Conservation (phyloP, 2,797 vertebrate species). For the Peromyscus aztecus region DNA sequence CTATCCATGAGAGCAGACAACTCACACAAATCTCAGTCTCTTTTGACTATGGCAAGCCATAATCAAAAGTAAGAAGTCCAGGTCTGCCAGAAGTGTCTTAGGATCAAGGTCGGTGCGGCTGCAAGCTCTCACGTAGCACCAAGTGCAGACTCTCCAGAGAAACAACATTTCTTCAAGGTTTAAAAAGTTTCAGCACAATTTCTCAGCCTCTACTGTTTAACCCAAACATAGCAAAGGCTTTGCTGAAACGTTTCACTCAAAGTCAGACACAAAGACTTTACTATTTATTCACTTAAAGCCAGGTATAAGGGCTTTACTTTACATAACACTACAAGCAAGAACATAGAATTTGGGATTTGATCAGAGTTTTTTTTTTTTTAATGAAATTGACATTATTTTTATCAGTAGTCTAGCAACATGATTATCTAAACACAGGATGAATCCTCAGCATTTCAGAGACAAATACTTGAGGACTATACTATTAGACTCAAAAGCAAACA, state of each 20-base stretch:
- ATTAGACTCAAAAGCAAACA: neutral
- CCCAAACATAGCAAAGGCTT: neutral
- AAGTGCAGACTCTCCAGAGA: no score
- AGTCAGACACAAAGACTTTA: no score
- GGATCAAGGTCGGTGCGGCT: no score
- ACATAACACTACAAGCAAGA: neutral
- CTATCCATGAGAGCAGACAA: no score
- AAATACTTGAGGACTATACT: neutral
- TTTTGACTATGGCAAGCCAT: no score
- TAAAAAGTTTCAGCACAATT: neutral
- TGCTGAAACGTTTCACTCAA: neutral
- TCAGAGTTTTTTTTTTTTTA: neutral
- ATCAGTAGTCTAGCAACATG: neutral
- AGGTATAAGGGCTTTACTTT: neutral
- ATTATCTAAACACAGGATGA: neutral
- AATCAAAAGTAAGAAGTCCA: no score
- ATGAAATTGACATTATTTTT: neutral
- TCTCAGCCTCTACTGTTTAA: neutral
- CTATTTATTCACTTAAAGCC: neutral
- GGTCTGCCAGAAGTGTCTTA: no score
- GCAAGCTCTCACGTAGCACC: no score
- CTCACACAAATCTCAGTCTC: no score
- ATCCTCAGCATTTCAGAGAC: neutral
- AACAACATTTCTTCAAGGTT: neutral
- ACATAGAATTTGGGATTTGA: neutral